phyloP scores from a whole-genome alignment of 2,888 invertebrate species.

The Lordiphosa andalusiaca region DNA sequence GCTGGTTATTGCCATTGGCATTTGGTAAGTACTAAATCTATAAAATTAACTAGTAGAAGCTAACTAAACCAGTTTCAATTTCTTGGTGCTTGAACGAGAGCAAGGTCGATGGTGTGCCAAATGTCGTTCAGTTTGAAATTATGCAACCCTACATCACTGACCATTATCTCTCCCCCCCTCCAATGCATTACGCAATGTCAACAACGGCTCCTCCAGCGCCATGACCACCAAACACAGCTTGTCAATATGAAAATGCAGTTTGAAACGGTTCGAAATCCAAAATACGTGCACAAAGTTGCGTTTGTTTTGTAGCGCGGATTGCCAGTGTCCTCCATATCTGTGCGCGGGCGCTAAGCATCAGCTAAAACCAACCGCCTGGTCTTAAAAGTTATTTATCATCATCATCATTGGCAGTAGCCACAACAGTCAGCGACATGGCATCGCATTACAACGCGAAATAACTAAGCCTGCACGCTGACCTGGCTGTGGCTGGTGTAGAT shows the following conservation, averaged over 20 bases:
- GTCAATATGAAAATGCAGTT: constrained; percentile 49
- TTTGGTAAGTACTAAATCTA: constrained; percentile 66
- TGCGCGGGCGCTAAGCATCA: neutral
- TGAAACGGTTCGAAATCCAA: constrained; percentile 60
- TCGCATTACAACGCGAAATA: constrained; percentile 37
- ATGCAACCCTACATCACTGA: constrained; percentile 40
- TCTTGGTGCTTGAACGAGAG: constrained; percentile 56
- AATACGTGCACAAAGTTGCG: constrained; percentile 62
- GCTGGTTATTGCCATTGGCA: constrained; percentile 65
- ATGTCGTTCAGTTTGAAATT: constrained; percentile 37
- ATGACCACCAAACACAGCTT: constrained; percentile 24
- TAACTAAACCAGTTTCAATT: constrained; percentile 32
- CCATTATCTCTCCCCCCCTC: constrained; percentile 13
- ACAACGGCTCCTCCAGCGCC: constrained; percentile 16
- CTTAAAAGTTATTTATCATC: constrained; percentile 32
- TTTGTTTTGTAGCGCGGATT: constrained; percentile 42
- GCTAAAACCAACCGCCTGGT: neutral
- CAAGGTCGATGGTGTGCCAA: constrained; percentile 53
- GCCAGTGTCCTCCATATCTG: constrained; percentile 23
- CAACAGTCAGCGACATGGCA: constrained; percentile 22
- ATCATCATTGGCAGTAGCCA: constrained; percentile 39
- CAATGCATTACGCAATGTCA: constrained; percentile 47
- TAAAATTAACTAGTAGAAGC: constrained; percentile 43
- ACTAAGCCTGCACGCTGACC: constrained; percentile 24
- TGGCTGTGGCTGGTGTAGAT: constrained; percentile 1